Percentiles rank a stretch among this genome's conserved stretches.
phyloP scores from a whole-genome alignment of 1,140 invertebrate genomes.

The Ptiloglossa arizonensis region DNA sequence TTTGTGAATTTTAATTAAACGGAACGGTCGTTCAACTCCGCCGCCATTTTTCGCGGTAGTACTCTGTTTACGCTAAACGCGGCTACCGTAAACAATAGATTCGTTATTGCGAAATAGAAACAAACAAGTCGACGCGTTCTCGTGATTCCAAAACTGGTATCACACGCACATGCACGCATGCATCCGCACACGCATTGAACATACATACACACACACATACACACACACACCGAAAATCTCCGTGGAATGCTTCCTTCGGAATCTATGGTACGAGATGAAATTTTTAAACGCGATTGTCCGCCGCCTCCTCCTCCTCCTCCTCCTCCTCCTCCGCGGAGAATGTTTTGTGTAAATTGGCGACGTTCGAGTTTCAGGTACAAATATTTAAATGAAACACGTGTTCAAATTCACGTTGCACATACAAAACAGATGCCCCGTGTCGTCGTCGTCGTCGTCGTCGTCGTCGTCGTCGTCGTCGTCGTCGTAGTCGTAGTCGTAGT shows the following conservation, averaged over 20 bases:
- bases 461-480: slow-evolving; percentile 3
- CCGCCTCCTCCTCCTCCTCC: not conserved
- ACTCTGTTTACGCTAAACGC: not conserved
- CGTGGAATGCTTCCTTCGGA: not conserved
- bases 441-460: slow-evolving; percentile 1
- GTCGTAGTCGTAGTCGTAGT: too few species aligned
- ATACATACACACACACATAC: too few species aligned
- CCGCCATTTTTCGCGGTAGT: not conserved
- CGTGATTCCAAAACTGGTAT: too few species aligned
- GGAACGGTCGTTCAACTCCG: not conserved
- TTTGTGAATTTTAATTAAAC: slow-evolving; percentile 23
- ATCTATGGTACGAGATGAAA: not conserved
- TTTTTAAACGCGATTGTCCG: slow-evolving; percentile 1
- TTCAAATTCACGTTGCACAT: slow-evolving; percentile 73
- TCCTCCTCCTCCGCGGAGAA: too few species aligned
- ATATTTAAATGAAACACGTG: slow-evolving; percentile 76
- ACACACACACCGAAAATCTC: too few species aligned
- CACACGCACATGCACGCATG: too few species aligned
- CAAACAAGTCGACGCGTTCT: too few species aligned
- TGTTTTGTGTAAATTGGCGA: slow-evolving; percentile 70
- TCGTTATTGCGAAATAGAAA: not conserved
- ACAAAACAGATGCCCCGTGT: slow-evolving; percentile 71
- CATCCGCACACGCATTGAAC: too few species aligned
- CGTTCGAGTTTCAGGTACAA: slow-evolving; percentile 70
- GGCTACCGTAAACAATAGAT: not conserved